Evolutionary conservation across 2,797 vertebrate species (phyloP).

Genomic region (Eulemur mongoz): DNA sequence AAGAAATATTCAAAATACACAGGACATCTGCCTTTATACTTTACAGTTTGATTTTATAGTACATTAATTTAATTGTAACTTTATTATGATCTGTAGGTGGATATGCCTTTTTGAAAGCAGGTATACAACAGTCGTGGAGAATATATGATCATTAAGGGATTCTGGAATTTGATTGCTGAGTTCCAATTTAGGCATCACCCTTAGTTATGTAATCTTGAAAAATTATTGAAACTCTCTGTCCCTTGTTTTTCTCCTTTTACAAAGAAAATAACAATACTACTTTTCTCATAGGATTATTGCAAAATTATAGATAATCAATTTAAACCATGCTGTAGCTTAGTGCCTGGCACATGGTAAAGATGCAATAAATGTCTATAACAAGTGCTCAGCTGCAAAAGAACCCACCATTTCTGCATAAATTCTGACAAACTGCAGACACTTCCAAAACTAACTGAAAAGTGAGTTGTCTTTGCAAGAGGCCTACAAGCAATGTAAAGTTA

Average conservation of each 20-base stretch:
- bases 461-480: neutral
- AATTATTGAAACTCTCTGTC: neutral
- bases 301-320: neutral
- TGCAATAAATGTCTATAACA: neutral
- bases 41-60: neutral
- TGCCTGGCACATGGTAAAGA: neutral
- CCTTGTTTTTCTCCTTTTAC: neutral
- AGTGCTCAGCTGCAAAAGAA: neutral
- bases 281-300: neutral
- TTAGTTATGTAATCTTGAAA: constrained; percentile 34
- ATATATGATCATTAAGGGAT: neutral
- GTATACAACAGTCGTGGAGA: neutral
- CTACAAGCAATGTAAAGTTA: neutral
- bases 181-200: neutral
- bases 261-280: neutral
- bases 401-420: neutral
- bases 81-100: neutral
- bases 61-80: neutral
- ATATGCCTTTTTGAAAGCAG: neutral
- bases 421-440: neutral
- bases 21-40: neutral
- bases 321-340: neutral
- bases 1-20: constrained; percentile 3
- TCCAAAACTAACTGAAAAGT: neutral
- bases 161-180: neutral